Conservation (phyloP, 2,113 vertebrate species). For the Amazona guildingii region DNA sequence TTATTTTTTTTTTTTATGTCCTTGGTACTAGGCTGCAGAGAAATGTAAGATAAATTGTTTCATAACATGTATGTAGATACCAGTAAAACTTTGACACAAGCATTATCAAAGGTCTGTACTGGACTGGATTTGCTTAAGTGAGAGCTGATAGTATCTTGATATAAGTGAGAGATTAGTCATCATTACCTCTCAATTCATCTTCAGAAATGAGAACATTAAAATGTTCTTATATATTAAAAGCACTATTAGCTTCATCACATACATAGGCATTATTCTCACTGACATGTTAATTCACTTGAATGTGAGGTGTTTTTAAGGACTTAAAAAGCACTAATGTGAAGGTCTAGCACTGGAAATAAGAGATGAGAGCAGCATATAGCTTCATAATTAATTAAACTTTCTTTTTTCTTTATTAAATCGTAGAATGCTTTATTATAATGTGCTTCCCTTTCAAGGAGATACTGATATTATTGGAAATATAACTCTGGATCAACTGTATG, state of each 20-base stretch:
- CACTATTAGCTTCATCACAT: not conserved
- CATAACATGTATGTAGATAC: not conserved
- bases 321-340: not conserved
- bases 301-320: not conserved
- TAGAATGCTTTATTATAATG: not conserved
- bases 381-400: not conserved
- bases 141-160: not conserved
- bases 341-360: not conserved
- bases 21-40: not conserved
- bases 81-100: not conserved
- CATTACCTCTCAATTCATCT: not conserved
- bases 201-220: not conserved
- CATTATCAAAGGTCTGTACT: not conserved
- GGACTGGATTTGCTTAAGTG: not conserved
- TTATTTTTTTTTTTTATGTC: not conserved
- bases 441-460: not conserved
- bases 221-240: not conserved
- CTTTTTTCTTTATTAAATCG: not conserved
- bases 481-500: not conserved
- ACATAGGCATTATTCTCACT: not conserved
- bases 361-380: not conserved
- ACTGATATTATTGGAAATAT: not conserved
- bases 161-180: not conserved
- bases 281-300: not conserved
- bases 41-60: not conserved